Evolutionary conservation across 1,140 invertebrate species (phyloP).

Genomic region (Papilio helenus): DNA sequence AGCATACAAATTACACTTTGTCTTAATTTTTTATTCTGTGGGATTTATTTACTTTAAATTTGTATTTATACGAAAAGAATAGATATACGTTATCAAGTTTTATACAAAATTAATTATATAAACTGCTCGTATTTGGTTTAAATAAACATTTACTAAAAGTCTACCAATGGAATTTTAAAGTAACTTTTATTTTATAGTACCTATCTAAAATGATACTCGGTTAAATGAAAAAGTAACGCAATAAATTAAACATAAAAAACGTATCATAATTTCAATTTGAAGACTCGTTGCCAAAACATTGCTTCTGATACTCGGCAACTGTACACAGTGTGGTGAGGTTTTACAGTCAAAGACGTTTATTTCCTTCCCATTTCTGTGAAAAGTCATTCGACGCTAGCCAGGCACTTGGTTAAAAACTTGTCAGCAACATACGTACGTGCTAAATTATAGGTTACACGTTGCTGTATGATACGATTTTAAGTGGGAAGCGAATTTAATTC

Average conservation of each 20-base stretch:
- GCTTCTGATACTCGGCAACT: background rate
- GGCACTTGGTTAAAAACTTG: background rate
- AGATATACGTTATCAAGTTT: background rate
- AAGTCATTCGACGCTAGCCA: background rate
- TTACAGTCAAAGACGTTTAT: background rate
- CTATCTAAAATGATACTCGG: background rate
- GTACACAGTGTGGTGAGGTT: conserved; percentile 22
- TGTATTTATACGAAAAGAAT: background rate
- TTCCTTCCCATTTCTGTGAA: background rate
- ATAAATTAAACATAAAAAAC: background rate
- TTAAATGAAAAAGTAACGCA: background rate
- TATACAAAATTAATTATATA: background rate
- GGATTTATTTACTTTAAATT: background rate
- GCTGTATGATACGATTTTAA: background rate
- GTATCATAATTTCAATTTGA: conserved; percentile 12
- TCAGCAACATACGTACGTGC: background rate
- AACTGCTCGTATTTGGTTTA: background rate
- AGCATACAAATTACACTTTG: background rate
- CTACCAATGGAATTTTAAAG: background rate
- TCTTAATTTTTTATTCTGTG: background rate
- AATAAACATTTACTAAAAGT: background rate
- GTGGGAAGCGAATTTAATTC: conserved; percentile 1
- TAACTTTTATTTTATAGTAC: background rate
- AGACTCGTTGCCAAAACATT: background rate
- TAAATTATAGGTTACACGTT: background rate